These are phyloP conservation scores for Actinia tenebrosa DNA, from an alignment of 64 coral and sea anemone genomes.

Conservation along the genomic window DNA sequence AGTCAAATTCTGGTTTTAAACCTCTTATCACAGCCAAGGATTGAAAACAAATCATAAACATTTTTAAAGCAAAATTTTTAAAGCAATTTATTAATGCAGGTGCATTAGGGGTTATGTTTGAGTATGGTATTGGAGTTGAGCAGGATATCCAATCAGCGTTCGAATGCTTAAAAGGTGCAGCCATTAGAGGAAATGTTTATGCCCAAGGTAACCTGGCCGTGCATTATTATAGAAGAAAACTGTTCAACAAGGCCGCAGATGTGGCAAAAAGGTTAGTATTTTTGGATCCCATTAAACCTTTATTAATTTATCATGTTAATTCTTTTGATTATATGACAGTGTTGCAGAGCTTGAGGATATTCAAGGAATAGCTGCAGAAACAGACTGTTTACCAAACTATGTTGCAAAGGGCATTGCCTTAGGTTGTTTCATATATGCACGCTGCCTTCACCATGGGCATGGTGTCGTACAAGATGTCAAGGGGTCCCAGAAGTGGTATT, in stretches of 20 bases:
- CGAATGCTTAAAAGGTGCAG: conserved; percentile 84
- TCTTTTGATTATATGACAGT: conserved; percentile 12
- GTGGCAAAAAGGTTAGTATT: conserved; percentile 70
- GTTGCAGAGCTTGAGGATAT: conserved; percentile 91
- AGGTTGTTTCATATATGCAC: conserved; percentile 88
- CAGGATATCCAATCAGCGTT: conserved; percentile 70
- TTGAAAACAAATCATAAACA: no score
- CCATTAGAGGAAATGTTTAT: conserved; percentile 80
- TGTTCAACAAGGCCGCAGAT: conserved; percentile 91
- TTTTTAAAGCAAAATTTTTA: neutral
- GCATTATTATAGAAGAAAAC: conserved; percentile 88
- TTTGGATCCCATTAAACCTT: neutral
- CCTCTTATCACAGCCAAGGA: no score
- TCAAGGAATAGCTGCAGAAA: conserved; percentile 76
- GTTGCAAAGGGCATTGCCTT: conserved; percentile 93
- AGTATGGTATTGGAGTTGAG: conserved; percentile 91
- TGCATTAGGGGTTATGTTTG: conserved; percentile 98
- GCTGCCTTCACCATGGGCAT: conserved; percentile 80
- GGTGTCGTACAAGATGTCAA: conserved; percentile 65
- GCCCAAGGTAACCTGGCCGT: conserved; percentile 92
- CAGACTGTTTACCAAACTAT: conserved; percentile 80
- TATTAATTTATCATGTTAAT: neutral
- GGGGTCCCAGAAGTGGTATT: conserved; percentile 69
- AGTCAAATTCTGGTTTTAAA: neutral
- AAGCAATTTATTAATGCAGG: conserved; percentile 49